Conservation (phyloP, 2,113 vertebrate species). For the Sciurus niger region DNA sequence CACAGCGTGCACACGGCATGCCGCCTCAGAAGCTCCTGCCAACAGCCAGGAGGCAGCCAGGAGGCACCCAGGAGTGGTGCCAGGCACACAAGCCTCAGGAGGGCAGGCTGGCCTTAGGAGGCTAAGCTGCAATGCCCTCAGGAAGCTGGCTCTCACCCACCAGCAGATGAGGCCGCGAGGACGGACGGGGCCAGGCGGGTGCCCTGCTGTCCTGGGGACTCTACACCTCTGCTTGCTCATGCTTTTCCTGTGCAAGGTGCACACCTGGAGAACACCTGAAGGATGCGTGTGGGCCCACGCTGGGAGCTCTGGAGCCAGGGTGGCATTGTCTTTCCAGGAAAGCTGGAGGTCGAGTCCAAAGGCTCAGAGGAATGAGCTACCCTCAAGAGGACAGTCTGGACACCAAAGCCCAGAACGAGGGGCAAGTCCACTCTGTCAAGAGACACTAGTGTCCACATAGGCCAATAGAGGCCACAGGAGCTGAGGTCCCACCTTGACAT, state of each 20-base stretch:
- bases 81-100: rapidly evolving
- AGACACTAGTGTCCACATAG: too few relatives aligned
- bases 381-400: rapidly evolving
- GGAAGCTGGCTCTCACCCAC: not conserved
- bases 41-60: not conserved
- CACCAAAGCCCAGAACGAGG: rapidly evolving
- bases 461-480: rapidly evolving
- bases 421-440: rapidly evolving
- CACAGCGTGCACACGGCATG: rapidly evolving
- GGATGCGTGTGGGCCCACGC: rapidly evolving
- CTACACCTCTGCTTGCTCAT: rapidly evolving
- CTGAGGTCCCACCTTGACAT: rapidly evolving
- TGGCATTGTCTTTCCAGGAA: not conserved
- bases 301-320: rapidly evolving
- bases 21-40: rapidly evolving
- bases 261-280: not conserved
- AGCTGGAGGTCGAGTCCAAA: rapidly evolving
- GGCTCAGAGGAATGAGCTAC: not conserved
- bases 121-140: too few relatives aligned
- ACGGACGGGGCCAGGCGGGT: too few relatives aligned
- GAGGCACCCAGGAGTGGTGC: rapidly evolving
- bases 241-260: rapidly evolving
- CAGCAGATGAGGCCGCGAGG: too few relatives aligned
- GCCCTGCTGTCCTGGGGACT: too few relatives aligned
- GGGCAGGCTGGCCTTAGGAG: not conserved